Conservation (phyloP, 1,140 invertebrate species). For the Drosophila nannoptera region DNA sequence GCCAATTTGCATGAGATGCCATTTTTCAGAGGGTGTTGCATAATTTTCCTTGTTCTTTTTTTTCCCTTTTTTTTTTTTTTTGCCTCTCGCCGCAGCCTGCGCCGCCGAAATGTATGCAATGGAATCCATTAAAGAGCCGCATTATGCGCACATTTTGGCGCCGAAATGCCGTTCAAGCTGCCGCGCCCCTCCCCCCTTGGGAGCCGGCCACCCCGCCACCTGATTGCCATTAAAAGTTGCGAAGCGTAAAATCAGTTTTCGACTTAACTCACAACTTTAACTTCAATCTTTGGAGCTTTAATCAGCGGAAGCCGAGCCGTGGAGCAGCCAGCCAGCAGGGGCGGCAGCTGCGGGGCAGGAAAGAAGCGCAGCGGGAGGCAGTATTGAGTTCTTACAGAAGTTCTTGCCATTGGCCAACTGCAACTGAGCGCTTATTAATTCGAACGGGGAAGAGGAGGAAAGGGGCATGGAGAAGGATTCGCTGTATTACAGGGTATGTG, state of each 20-base stretch:
- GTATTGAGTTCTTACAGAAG: no score
- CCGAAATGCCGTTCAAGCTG: not conserved
- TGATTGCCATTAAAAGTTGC: slow-evolving; percentile 55
- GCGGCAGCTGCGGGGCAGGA: not conserved
- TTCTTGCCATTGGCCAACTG: no score
- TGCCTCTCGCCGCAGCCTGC: slow-evolving; percentile 13
- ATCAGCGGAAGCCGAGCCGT: slow-evolving; percentile 10
- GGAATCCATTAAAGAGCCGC: slow-evolving; percentile 50
- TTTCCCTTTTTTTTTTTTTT: not conserved
- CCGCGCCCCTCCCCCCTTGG: not conserved
- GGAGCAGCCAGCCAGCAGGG: not conserved
- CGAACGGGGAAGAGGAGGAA: no score
- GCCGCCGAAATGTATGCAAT: slow-evolving; percentile 46
- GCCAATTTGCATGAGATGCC: slow-evolving; percentile 52
- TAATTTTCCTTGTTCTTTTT: slow-evolving; percentile 32
- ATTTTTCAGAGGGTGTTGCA: slow-evolving; percentile 55
- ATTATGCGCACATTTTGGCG: slow-evolving; percentile 55
- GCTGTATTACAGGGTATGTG: not conserved
- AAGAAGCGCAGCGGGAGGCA: not conserved
- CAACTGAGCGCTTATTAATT: slow-evolving; percentile 1
- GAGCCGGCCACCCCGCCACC: not conserved
- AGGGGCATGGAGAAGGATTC: no score
- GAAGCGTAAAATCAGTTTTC: slow-evolving; percentile 53
- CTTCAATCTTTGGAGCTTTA: slow-evolving; percentile 30
- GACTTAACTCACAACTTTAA: slow-evolving; percentile 29